A percentile compares a stretch with the other conserved stretches of the same genome.
Conservation (phyloP, 2,797 vertebrate species). For the Myotis daubentonii region DNA sequence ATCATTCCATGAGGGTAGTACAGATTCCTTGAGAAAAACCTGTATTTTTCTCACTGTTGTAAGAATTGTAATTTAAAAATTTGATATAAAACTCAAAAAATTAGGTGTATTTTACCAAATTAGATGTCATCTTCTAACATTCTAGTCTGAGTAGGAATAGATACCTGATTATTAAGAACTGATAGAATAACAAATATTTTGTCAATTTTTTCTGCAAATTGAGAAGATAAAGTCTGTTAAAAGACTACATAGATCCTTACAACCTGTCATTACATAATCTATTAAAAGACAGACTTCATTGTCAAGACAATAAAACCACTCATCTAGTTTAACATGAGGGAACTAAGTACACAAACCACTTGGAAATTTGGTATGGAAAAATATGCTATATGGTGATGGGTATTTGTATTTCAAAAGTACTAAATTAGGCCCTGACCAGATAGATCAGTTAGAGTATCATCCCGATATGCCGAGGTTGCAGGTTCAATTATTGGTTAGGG, state of each 20-base stretch:
- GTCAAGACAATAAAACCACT: neutral
- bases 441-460: neutral
- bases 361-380: neutral
- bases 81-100: neutral
- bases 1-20: neutral
- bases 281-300: neutral
- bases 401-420: conserved; percentile 31
- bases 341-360: neutral
- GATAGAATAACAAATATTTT: neutral
- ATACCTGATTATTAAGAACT: neutral
- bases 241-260: neutral
- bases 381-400: neutral
- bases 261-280: neutral
- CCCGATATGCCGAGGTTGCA: neutral
- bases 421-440: neutral
- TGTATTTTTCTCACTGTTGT: neutral
- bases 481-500: neutral
- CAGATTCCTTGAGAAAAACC: neutral
- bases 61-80: conserved; percentile 41
- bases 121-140: neutral
- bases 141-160: neutral
- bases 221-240: neutral
- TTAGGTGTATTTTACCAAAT: conserved; percentile 2
- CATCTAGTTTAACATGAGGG: neutral
- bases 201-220: neutral